Base-by-base conservation (phyloP, 1,140 invertebrate species). In the Diachasma alloeum region DNA sequence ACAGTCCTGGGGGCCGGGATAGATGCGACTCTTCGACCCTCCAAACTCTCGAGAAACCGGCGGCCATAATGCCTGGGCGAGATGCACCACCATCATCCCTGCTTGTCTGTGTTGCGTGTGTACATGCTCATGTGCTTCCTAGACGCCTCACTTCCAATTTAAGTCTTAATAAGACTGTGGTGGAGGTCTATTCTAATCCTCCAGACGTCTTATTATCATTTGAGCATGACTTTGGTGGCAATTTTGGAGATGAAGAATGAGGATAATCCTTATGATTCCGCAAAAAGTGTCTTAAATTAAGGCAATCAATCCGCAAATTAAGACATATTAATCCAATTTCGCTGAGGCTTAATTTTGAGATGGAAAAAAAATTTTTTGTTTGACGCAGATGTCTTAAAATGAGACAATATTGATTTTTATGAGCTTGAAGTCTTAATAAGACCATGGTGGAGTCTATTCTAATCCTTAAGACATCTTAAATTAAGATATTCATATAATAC, bases 1-100 rank as follows among this genome's bases (percentile, higher is more conserved):
- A 42, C 31, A 71, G 75, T 66, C 39, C 37, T 48, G 72, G 70
- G 79, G 69, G 67, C 46, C 42, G 67, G 78, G 76, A 67, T 70
- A 74, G 72, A 78, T 72, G 82, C 81, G 79, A 82, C 83, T 83
- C 82, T 84, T 81, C 86, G 84, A 88, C 85, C 85, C 85, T 84
- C 85, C 77, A 85, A 86, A 86, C 86, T 85, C 83, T 26, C n/a
- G 81, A 87, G 82, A 80, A 86, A 82, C 31, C 84, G 84, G 84
- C 87, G 84, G 87, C 87, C 87, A 88, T 88, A 87, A 88, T 88
- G 86, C 86, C 83, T 85, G 59, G 81, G n/a, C 39, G 48, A 53
- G 81, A 83, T 85, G 83, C 83, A 83, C 83, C 83, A 83, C 83
- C 85, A 76, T 76, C 74, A 77, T 77, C 72, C 31, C 59, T 31